A percentile compares a stretch with the other conserved stretches of the same genome.
Conservation (phyloP, 2,113 vertebrate species). For the Cepphus grylle region DNA sequence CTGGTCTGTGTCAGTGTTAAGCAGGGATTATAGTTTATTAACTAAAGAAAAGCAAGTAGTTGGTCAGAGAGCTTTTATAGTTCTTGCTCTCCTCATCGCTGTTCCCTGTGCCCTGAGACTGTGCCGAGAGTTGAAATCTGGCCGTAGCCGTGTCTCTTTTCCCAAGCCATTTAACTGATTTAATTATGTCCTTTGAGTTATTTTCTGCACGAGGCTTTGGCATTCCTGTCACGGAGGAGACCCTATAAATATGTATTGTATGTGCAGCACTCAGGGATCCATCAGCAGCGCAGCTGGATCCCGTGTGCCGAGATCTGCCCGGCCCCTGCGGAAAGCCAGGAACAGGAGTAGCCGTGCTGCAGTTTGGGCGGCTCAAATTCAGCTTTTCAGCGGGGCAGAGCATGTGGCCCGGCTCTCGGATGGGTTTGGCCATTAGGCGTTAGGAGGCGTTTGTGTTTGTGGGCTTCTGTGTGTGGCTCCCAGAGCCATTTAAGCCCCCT, state of each 20-base stretch:
- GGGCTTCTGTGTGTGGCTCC: background rate
- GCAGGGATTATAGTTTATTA: background rate
- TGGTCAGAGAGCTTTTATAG: background rate
- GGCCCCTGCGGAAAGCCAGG: background rate
- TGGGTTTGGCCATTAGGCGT: too few relatives aligned
- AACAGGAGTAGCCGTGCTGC: fast-evolving
- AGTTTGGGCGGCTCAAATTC: background rate
- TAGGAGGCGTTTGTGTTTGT: background rate
- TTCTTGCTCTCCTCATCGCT: background rate
- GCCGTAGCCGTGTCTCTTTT: background rate
- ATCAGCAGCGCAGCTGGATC: background rate
- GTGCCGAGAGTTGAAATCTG: background rate
- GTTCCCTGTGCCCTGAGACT: background rate
- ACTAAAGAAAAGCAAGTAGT: background rate
- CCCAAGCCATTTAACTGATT: constrained; percentile 29
- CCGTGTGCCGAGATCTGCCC: background rate
- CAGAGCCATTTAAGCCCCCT: background rate
- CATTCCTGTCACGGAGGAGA: background rate
- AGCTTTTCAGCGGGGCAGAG: background rate
- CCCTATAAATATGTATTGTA: background rate
- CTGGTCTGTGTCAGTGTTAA: background rate
- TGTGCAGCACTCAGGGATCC: background rate
- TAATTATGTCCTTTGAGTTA: constrained; percentile 25
- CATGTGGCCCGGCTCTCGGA: fast-evolving
- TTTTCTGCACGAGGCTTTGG: background rate